These are phyloP conservation scores for Chamaetylas fuelleborni DNA, from an alignment of 2,113 vertebrate genomes.

Conservation along the genomic window DNA sequence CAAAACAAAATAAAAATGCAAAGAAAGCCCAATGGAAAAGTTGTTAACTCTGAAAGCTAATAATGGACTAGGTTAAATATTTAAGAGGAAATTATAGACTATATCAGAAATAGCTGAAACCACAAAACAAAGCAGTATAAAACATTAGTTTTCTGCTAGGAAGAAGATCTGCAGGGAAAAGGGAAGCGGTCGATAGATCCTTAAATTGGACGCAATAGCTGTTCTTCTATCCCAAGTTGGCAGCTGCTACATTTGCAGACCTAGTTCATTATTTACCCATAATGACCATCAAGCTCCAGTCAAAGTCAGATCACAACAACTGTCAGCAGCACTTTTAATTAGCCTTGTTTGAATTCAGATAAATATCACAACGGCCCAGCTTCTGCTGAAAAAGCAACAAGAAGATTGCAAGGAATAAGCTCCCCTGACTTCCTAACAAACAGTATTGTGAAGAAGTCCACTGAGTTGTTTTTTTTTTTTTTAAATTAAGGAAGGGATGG, in stretches of 20 bases:
- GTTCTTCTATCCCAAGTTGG: constrained; percentile 80
- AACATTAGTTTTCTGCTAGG: constrained; percentile 79
- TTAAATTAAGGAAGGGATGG: not conserved
- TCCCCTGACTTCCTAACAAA: constrained; percentile 46
- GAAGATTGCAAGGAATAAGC: constrained; percentile 58
- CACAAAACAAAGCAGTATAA: constrained; percentile 80
- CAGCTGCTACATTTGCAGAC: constrained; percentile 88
- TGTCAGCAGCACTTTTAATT: constrained; percentile 90
- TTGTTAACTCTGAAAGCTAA: constrained; percentile 87
- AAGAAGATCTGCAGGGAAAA: constrained; percentile 82
- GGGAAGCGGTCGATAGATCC: constrained; percentile 82
- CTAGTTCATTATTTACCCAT: constrained; percentile 91
- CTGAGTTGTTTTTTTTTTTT: not conserved
- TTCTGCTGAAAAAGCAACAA: constrained; percentile 80
- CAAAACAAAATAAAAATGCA: constrained; percentile 35
- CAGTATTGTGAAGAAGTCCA: not conserved
- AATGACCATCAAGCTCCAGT: constrained; percentile 90
- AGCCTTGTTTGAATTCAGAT: constrained; percentile 89
- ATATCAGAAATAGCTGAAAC: constrained; percentile 84
- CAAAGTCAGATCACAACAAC: constrained; percentile 88
- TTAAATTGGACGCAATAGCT: constrained; percentile 87
- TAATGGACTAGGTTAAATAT: constrained; percentile 91
- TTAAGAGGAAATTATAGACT: constrained; percentile 83
- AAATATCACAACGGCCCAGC: constrained; percentile 84
- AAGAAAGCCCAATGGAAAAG: constrained; percentile 70